Evolutionary conservation across 1,140 invertebrate genomes (phyloP), one percentile per base, ranked within the genome.

Genomic region (Archivesica marissinica): DNA sequence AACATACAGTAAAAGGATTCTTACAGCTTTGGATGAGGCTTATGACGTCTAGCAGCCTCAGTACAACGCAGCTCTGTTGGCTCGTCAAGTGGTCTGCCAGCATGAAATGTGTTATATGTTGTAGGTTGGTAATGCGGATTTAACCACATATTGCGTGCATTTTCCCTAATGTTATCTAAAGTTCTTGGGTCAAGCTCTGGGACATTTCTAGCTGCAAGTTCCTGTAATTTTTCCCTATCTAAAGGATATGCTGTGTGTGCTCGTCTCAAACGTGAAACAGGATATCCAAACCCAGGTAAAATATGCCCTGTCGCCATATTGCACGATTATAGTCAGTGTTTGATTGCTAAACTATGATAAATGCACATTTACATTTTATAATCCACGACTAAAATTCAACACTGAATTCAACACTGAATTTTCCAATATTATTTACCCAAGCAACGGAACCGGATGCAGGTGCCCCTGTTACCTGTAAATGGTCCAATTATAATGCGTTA

Each of bases 11-110:
- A 9, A 17, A 54, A 9, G 13, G n/a, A 47, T 25, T 91, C 92
- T 91, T 87, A 92, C 92, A 85, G 74, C 66, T 89, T 87, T 3
- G 92, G 91, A 66, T 93, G 92, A 11, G 92, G 92, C 66, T 92
- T 93, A 78, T 93, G 91, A 38, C 83, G 78, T 81, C 92, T 87
- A 25, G 86, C 78, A 20, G 88, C 87, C 38, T 89, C 90, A 15
- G 90, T 85, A 20, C 91, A 91, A 33, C 89, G 72, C 1, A 81
- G 54, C 47, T 64, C 38, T 50, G 89, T 89, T 35, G 87, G 82
- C 81, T 90, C 88, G 56, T 89, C 89, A 30, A 88, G 76, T 28
- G 39, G 38, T 30, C 59, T 82, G 25, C 64, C 68, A 38, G 68
- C 35, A 80, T 78, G 79, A 81, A 87, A 89, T 35, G 74, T 85